Conservation (phyloP, 2,888 invertebrate species). For the Crepidodera aurea region DNA sequence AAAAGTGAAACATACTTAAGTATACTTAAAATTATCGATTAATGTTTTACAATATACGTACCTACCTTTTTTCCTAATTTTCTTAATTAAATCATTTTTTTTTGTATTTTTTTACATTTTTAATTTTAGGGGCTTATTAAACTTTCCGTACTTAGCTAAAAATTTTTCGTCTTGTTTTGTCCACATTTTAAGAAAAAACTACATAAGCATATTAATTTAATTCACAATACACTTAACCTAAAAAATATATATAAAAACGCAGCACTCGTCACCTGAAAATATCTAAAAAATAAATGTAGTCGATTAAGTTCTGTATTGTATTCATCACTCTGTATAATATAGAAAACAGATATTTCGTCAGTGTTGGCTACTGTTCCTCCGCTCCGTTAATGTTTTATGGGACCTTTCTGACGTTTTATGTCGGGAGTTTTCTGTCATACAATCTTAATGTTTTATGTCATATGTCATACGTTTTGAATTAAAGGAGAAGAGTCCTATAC, state of each 20-base stretch:
- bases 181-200: slow-evolving; percentile 29
- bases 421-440: too few species aligned
- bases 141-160: slow-evolving; percentile 40
- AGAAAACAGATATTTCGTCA: too few species aligned
- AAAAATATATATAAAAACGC: slow-evolving; percentile 14
- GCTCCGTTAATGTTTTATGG: too few species aligned
- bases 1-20: not conserved
- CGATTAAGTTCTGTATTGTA: too few species aligned
- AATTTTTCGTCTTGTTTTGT: slow-evolving; percentile 34
- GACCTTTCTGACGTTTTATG: too few species aligned
- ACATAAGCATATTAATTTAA: slow-evolving; percentile 27
- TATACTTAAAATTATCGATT: slow-evolving; percentile 2
- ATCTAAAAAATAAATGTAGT: not conserved
- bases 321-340: too few species aligned
- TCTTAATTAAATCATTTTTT: slow-evolving; percentile 1
- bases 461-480: too few species aligned
- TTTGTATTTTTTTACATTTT: slow-evolving; percentile 5
- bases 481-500: too few species aligned
- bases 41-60: slow-evolving; percentile 4
- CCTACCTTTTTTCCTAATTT: slow-evolving; percentile 5
- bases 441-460: too few species aligned
- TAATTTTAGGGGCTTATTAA: slow-evolving; percentile 21
- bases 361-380: too few species aligned
- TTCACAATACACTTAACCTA: slow-evolving; percentile 24
- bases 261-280: slow-evolving; percentile 3